Conservation (phyloP, 2,888 invertebrate genomes). For the Arge pagana region DNA sequence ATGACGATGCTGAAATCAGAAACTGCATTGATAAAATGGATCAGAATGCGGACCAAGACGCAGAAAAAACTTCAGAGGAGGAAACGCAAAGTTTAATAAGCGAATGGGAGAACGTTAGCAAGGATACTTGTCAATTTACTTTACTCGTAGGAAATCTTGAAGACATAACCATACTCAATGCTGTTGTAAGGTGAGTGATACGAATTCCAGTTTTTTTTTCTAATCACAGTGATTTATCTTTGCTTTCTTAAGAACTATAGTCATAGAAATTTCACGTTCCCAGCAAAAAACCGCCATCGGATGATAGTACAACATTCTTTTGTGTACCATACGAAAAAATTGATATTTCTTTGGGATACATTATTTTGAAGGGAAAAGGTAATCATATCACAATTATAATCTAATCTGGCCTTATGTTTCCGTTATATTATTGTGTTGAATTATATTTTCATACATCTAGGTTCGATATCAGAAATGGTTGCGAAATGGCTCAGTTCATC, state of each 20-base stretch:
- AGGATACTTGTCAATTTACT: conserved; percentile 87
- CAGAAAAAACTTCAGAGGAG: conserved; percentile 59
- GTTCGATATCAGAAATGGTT: conserved; percentile 87
- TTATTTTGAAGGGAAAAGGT: conserved; percentile 58
- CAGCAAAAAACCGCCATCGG: conserved; percentile 43
- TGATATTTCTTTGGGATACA: conserved; percentile 51
- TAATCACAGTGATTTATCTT: neutral
- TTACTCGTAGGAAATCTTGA: conserved; percentile 86
- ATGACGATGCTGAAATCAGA: conserved; percentile 34
- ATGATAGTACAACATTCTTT: conserved; percentile 45
- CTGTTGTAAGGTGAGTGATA: conserved; percentile 61
- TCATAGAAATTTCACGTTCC: conserved; percentile 24
- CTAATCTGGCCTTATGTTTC: neutral
- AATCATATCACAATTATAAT: conserved; percentile 4
- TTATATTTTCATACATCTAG: conserved; percentile 58
- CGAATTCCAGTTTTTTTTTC: neutral
- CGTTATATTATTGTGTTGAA: too few relatives aligned
- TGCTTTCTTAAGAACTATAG: neutral
- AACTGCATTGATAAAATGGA: conserved; percentile 38
- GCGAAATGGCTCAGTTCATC: conserved; percentile 83
- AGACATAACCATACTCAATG: conserved; percentile 80
- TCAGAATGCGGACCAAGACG: conserved; percentile 55
- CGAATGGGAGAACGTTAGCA: conserved; percentile 81
- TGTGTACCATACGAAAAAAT: conserved; percentile 45
- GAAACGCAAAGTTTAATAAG: conserved; percentile 51